Evolutionary conservation across 2,113 vertebrate species (phyloP), one percentile per base, ranked within the genome.

Genomic region (Menura novaehollandiae): DNA sequence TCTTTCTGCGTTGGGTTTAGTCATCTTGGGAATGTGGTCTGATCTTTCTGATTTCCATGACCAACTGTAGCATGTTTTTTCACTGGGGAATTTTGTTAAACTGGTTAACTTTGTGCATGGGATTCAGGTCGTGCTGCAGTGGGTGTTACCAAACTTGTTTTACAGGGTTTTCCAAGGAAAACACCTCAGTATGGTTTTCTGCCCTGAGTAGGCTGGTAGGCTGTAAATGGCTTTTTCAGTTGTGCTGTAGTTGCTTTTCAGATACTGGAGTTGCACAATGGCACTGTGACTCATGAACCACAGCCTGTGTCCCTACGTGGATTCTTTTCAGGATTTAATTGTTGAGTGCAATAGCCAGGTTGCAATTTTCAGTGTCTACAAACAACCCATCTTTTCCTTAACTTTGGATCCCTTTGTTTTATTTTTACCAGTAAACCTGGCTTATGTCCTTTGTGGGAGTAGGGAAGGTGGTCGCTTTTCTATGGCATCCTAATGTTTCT

Each of bases 131-230:
- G 0, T 52, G 52, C n/a, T 46, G 84, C 56, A 35, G 30, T 39
- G 60, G 10, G 30, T 85, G 87, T 95, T 91, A 73, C 85, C 62
- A 43, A 72, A 96, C 95, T 93, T 3, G 96, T 96, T 96, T 85
- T 95, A 82, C 91, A 76, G 89, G 77, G 93, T 94, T 95, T 95
- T 95, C 71, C 43, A 41, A 56, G 53, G 63, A 94, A 83, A 88
- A 89, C 87, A 51, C 51, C 16, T n/a, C 85, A n/a, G 4, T 15
- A 1, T 60, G 27, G 23, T 86, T 62, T 81, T 71, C 64, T 87
- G 73, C 47, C 21, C 35, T 62, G 44, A 11, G 4, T 77, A 30
- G 51, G 18, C 35, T 30, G 64, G 33, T 58, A 24, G 66, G 37
- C 67, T 77, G 68, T 81, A 72, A 79, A 60, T 85, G 74, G 56